Evolutionary conservation across 1,140 invertebrate genomes (phyloP), one percentile per base, ranked within the genome.

Genomic region (Parapsyche elsis): DNA sequence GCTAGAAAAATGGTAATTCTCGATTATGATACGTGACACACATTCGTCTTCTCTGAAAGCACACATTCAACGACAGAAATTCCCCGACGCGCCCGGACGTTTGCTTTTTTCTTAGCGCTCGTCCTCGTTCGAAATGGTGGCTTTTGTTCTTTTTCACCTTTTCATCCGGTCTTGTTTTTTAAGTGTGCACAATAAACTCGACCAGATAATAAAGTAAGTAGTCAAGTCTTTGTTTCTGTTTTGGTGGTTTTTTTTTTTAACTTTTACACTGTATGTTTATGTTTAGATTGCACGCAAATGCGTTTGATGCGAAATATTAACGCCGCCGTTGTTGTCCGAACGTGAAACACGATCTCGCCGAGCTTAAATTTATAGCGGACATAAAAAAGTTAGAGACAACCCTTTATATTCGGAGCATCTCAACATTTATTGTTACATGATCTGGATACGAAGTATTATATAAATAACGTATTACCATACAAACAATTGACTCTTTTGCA

Each of bases 261-360:
- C n/a, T 61, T 61, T 61, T 19, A 21, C 16, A 5, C 49, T 26
- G 64, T 53, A 53, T 53, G 1, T n/a, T 14, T 53, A 53, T 53
- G 49, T 26, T 67, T 67, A 23, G 64, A 67, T 67, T 24, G 64
- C 64, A 67, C 64, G 64, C 64, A 67, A 67, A 67, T 26, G 64
- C 64, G 21, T 67, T 67, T 26, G 64, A 2, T 19, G 64, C 14
- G 5, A 38, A 16, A 53, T 53, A 53, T 14, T 53, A 53, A 53
- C 16, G 49, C 10, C 1, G 49, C 49, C 30, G 49, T 14, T 53
- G 49, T 14, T 14, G 16, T 10, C 12, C 16, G 2, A 16, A 53
- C 16, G 10, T 12, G 49, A 53, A 53, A 53, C 49, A 53, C 49
- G 49, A 53, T 53, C 49, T 53, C 16, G 49, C 49, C 10, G 16